A percentile compares a stretch with the other conserved stretches of the same genome.
Evolutionary conservation across 2,113 vertebrate species (phyloP).

Genomic region (Rhabdornis inornatus): DNA sequence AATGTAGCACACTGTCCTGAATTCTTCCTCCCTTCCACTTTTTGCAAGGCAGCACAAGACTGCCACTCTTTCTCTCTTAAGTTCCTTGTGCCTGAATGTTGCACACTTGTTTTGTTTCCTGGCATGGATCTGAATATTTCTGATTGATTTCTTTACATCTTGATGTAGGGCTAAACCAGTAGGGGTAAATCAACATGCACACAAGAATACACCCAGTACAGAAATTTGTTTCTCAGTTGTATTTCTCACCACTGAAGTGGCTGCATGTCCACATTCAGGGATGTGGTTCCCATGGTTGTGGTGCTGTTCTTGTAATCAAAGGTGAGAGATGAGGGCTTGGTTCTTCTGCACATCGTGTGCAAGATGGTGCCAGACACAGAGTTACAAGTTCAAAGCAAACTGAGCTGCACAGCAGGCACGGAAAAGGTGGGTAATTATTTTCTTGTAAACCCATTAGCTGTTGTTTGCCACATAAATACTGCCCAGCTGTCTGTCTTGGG

Average conservation of each 20-base stretch:
- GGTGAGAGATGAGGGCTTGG: neutral
- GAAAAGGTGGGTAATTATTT: neutral
- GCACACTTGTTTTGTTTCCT: neutral
- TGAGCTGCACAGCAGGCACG: neutral
- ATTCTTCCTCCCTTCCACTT: neutral
- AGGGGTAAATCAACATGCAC: neutral
- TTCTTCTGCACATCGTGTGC: neutral
- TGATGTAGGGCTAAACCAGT: neutral
- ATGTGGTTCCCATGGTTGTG: neutral
- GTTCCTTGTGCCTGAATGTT: neutral
- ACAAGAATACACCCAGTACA: neutral
- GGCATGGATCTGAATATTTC: neutral
- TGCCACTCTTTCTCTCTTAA: neutral
- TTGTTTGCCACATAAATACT: neutral
- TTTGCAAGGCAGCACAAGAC: neutral
- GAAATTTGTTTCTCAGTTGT: neutral
- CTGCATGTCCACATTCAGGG: accelerated
- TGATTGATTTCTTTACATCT: neutral
- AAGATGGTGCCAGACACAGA: neutral
- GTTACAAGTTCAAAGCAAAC: neutral
- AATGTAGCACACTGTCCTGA: neutral
- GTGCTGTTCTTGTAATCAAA: neutral
- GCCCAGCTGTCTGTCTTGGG: neutral
- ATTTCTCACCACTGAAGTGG: neutral
- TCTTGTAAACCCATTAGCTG: neutral